Evolutionary conservation across 2,888 invertebrate genomes (phyloP).

Genomic region (Trichopoda pennipes): DNA sequence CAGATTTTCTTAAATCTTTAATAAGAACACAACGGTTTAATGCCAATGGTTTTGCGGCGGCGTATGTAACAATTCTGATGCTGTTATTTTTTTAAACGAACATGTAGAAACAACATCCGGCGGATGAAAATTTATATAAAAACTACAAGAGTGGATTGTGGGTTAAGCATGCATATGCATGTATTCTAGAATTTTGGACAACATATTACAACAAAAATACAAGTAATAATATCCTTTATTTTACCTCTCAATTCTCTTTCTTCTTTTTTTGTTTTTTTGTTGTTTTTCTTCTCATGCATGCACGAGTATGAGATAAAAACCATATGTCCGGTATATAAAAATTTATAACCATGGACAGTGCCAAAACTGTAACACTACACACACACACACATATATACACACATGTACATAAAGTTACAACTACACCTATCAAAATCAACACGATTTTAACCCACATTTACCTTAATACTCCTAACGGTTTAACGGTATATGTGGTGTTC

Average conservation of each 20-base stretch:
- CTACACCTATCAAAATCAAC: slow-evolving; percentile 10
- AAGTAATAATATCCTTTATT: slow-evolving; percentile 39
- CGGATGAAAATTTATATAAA: slow-evolving; percentile 51
- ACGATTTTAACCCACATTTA: slow-evolving; percentile 55
- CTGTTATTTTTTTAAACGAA: background rate
- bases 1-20: slow-evolving; percentile 35
- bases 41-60: background rate
- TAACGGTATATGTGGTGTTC: background rate
- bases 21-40: background rate
- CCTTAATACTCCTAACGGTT: slow-evolving; percentile 41
- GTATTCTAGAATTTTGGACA: slow-evolving; percentile 9
- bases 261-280: background rate
- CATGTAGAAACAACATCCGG: slow-evolving; percentile 41
- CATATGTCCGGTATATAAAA: slow-evolving; percentile 69
- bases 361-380: background rate
- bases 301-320: slow-evolving; percentile 64
- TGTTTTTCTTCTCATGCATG: background rate
- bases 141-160: slow-evolving; percentile 10
- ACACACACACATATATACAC: background rate
- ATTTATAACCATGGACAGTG: slow-evolving; percentile 61
- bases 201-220: slow-evolving; percentile 28
- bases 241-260: slow-evolving; percentile 10
- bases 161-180: slow-evolving; percentile 25
- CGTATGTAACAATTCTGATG: background rate
- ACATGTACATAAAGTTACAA: background rate